Evolutionary conservation across 2,888 invertebrate species (phyloP).

Genomic region (Drosophila greeni): DNA sequence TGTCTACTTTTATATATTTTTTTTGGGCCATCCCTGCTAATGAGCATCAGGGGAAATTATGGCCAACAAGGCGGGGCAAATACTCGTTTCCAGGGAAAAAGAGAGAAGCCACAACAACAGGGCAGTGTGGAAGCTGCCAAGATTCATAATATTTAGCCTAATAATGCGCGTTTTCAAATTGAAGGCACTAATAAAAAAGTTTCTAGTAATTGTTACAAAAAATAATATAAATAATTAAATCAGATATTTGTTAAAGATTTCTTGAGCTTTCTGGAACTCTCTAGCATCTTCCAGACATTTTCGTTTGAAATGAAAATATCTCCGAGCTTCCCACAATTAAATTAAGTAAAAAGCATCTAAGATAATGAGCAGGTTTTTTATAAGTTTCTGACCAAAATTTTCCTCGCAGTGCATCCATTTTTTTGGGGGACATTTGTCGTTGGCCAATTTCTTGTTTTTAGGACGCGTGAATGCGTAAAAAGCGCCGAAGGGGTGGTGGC

Average conservation of each 20-base stretch:
- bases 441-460: constrained; percentile 52
- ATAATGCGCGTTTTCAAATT: constrained; percentile 43
- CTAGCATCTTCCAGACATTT: no score
- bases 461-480: constrained; percentile 69
- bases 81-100: constrained; percentile 15
- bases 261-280: background rate
- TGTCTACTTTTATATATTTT: constrained; percentile 16
- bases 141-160: constrained; percentile 58
- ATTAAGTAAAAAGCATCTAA: background rate
- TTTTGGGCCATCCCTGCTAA: constrained; percentile 44
- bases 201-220: background rate
- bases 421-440: constrained; percentile 14
- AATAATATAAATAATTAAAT: background rate
- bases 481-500: constrained; percentile 28
- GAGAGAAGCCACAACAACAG: constrained; percentile 29
- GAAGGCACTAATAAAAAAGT: background rate
- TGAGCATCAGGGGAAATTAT: constrained; percentile 67
- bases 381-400: background rate
- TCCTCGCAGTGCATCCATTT: constrained; percentile 5
- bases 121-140: constrained; percentile 47
- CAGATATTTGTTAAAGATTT: constrained; percentile 11
- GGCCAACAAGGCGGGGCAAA: constrained; percentile 29
- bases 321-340: background rate
- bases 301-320: background rate
- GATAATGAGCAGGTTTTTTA: no score